Base-by-base conservation (phyloP, 2,888 invertebrate species). In the Agrochola macilenta region DNA sequence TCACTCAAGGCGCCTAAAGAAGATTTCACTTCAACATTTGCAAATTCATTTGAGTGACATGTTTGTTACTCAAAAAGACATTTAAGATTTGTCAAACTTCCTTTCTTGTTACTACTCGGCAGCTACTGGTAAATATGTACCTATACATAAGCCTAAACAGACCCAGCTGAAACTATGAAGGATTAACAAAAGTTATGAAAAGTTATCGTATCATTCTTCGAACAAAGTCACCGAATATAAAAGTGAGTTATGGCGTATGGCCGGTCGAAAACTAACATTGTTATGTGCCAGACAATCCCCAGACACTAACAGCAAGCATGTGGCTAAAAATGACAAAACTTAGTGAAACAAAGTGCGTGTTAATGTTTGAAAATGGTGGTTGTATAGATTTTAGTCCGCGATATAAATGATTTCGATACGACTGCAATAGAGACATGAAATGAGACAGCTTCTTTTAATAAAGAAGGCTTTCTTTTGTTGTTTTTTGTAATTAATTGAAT, bases 251-350 rank as follows among this genome's bases (percentile, higher is more conserved):
- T 58, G 70, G 46, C 66, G 30, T 69, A 69, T 69, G 49, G 43
- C 79, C 78, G 68, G 72, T 84, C 58, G 26, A 79, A 39, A 14
- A 54, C 74, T 82, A 78, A 77, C 26, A 23, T 69, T 12, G 74
- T 79, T 82, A 72, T 70, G 20, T 75, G 30, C 60, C 63, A 79
- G 73, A 77, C 52, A 43, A 54, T 84, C 75, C 71, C 75, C 64
- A 73, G 78, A 72, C 54, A 54, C 66, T 60, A 14, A 60, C 60
- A 71, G 26, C 20, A 17, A 57, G n/a, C 69, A 61, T 46, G 61
- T 71, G 64, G 17, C 35, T 74, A 71, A 75, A 69, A 83, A 64
- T 78, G 20, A 8, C 60, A 4, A 49, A 82, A 74, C 61, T 78
- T 74, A 35, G 8, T n/a, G 14, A 17, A 23, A 64, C 39, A 30